These are phyloP conservation scores for Asteroscopus sphinx DNA, from an alignment of 2,888 invertebrate species.

Conservation along the genomic window DNA sequence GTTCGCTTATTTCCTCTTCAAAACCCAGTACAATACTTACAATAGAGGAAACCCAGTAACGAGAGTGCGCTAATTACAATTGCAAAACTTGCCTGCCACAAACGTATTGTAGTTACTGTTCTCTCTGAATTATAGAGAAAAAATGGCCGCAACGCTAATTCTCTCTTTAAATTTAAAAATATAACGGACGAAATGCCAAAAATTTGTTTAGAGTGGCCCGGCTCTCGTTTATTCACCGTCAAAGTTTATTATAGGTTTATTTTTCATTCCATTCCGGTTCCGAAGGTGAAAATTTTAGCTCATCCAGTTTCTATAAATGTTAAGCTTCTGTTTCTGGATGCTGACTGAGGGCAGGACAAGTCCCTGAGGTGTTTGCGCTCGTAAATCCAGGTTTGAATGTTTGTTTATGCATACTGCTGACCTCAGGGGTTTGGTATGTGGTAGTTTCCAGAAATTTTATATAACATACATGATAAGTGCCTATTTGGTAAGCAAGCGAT, in stretches of 20 bases:
- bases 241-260: conserved; percentile 54
- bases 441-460: conserved; percentile 40
- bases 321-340: conserved; percentile 43
- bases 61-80: conserved; percentile 46
- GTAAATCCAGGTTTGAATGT: conserved; percentile 68
- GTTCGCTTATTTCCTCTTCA: conserved; percentile 23
- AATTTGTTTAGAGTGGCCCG: conserved; percentile 41
- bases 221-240: conserved; percentile 47
- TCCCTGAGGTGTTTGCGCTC: conserved; percentile 62
- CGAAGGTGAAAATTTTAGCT: conserved; percentile 32
- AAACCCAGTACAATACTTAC: conserved; percentile 30
- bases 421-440: conserved; percentile 45
- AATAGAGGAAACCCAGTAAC: conserved; percentile 37
- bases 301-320: conserved; percentile 56
- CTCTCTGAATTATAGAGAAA: conserved; percentile 33
- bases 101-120: conserved; percentile 41
- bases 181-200: conserved; percentile 29
- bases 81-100: conserved; percentile 35
- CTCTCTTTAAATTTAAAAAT: conserved; percentile 35
- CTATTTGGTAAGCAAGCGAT: conserved; percentile 24
- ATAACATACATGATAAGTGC: conserved; percentile 37
- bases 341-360: conserved; percentile 47
- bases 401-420: conserved; percentile 64
- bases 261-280: conserved; percentile 46
- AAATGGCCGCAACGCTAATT: conserved; percentile 34